phyloP scores from a whole-genome alignment of 2,888 invertebrate genomes.

The Caenorhabditis sulstoni region DNA sequence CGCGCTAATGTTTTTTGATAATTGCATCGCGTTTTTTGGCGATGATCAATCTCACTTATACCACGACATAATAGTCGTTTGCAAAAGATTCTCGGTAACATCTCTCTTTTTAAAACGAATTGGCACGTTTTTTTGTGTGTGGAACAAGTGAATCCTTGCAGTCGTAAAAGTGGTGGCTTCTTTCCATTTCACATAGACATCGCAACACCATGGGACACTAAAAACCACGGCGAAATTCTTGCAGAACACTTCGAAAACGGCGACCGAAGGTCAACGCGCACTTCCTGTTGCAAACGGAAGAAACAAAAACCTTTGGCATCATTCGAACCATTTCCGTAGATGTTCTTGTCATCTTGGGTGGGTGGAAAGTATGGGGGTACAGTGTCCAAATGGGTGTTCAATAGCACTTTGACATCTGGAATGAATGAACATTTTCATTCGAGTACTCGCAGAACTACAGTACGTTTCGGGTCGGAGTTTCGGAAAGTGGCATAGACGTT shows the following conservation, averaged over 20 bases:
- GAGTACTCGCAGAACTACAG: constrained; percentile 17
- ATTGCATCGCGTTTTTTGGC: constrained; percentile 30
- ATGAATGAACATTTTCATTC: constrained; percentile 13
- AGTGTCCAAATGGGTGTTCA: constrained; percentile 79
- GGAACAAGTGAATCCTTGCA: constrained; percentile 20
- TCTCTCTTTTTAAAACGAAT: background rate
- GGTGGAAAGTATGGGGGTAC: constrained; percentile 79
- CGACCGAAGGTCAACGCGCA: constrained; percentile 40
- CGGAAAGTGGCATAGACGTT: constrained; percentile 69
- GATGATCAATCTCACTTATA: constrained; percentile 51
- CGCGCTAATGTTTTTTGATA: constrained; percentile 29
- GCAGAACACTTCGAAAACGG: constrained; percentile 32
- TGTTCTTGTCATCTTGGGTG: constrained; percentile 65
- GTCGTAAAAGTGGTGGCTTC: constrained; percentile 37
- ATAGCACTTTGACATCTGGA: constrained; percentile 70
- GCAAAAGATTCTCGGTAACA: background rate
- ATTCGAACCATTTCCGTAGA: constrained; percentile 77
- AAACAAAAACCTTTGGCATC: constrained; percentile 76
- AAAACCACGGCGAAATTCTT: constrained; percentile 23
- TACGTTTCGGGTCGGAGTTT: constrained; percentile 53
- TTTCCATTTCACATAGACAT: constrained; percentile 40
- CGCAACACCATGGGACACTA: constrained; percentile 32
- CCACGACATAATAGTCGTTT: constrained; percentile 12
- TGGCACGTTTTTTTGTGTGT: constrained; percentile 13
- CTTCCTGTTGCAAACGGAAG: constrained; percentile 6